These are phyloP conservation scores for Halocynthia roretzi DNA, from an alignment of 23 tunicate genomes.

Conservation along the genomic window DNA sequence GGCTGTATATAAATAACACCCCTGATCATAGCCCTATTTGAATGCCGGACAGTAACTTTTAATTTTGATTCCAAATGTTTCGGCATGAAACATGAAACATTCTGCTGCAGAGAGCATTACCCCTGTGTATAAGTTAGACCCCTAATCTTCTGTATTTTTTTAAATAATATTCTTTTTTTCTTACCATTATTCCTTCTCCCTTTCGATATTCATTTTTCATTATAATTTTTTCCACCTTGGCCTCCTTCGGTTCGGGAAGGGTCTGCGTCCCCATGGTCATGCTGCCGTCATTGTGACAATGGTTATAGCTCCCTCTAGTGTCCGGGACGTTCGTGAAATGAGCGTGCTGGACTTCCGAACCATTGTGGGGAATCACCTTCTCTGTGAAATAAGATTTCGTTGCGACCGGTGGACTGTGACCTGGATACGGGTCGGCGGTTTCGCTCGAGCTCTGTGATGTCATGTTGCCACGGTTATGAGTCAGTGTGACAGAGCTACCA, in stretches of 20 bases:
- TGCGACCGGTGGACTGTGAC: constrained; percentile 7
- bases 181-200: background rate
- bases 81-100: too few species aligned
- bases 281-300: background rate
- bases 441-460: constrained; percentile 52
- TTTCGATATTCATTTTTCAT: constrained; percentile 38
- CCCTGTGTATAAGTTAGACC: too few species aligned
- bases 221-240: constrained; percentile 24
- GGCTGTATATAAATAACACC: too few species aligned
- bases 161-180: too few species aligned
- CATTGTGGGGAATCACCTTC: background rate
- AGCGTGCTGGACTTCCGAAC: background rate
- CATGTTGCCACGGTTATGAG: constrained; percentile 15
- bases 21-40: too few species aligned
- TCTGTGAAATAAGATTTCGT: background rate
- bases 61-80: too few species aligned
- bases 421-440: constrained; percentile 6
- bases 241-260: constrained; percentile 26
- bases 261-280: constrained; percentile 25
- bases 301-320: background rate
- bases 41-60: too few species aligned
- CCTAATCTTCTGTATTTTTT: too few species aligned
- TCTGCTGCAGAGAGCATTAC: too few species aligned
- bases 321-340: background rate
- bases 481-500: constrained; percentile 54